A percentile compares a stretch with the other conserved stretches of the same genome.
These are phyloP conservation scores for Drosophila gunungcola DNA, from an alignment of 1,140 invertebrate genomes.

Conservation along the genomic window DNA sequence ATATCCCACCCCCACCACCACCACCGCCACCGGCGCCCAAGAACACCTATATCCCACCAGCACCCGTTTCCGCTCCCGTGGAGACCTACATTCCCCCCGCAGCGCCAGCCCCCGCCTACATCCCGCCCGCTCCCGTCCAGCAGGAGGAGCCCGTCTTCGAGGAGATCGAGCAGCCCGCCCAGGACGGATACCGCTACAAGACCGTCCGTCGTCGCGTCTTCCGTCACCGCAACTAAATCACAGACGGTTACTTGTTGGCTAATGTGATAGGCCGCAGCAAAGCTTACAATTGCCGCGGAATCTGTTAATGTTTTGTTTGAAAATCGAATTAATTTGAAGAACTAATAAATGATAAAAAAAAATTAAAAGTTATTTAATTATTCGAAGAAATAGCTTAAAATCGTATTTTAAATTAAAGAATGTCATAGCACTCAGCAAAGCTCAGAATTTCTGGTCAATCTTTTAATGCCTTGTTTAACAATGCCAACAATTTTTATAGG, in stretches of 20 bases:
- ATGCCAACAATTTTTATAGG: no score
- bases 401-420: no score
- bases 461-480: no score
- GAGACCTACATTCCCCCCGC: conserved; percentile 60
- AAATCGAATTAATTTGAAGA: conserved; percentile 12
- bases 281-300: conserved; percentile 9
- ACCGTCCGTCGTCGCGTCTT: conserved; percentile 77
- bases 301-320: conserved; percentile 26
- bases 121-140: conserved; percentile 54
- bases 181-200: conserved; percentile 81
- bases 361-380: neutral
- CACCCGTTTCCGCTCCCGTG: conserved; percentile 31
- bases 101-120: conserved; percentile 43
- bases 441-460: no score
- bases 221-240: conserved; percentile 70
- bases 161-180: conserved; percentile 73
- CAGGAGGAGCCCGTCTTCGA: conserved; percentile 52
- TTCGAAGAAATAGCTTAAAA: no score
- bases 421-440: no score
- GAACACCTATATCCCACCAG: conserved; percentile 66
- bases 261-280: conserved; percentile 51
- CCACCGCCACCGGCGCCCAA: conserved; percentile 68
- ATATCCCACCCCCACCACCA: conserved; percentile 67
- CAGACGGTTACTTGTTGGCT: conserved; percentile 42
- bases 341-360: conserved; percentile 30